Percentiles rank a stretch among this genome's conserved stretches.
Evolutionary conservation across 2,797 vertebrate genomes (phyloP).

Genomic region (Prunella strophiata): DNA sequence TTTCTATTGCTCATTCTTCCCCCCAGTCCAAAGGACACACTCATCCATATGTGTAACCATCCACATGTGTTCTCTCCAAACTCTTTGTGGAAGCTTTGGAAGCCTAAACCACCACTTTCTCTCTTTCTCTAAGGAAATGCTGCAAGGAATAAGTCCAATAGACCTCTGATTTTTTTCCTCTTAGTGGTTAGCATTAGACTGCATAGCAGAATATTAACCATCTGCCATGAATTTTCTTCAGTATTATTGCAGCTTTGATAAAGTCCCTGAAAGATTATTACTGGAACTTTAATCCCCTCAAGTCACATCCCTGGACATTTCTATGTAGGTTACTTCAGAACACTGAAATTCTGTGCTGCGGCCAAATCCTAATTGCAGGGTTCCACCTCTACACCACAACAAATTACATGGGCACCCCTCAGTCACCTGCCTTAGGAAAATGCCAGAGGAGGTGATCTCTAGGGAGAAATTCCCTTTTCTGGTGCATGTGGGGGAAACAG

Average conservation of each 20-base stretch:
- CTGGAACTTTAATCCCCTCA: background rate
- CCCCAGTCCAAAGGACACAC: background rate
- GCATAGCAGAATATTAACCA: background rate
- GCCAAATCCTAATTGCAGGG: background rate
- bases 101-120: background rate
- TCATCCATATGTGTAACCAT: background rate
- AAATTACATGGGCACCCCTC: background rate
- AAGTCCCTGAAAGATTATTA: background rate
- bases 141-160: background rate
- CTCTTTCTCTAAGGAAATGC: background rate
- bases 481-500: background rate
- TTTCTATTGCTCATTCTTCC: background rate
- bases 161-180: background rate
- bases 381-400: background rate
- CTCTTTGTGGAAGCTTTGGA: background rate
- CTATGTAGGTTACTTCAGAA: background rate
- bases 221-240: constrained; percentile 12
- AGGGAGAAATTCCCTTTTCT: background rate
- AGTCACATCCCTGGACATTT: background rate
- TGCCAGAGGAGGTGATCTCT: background rate
- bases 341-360: background rate
- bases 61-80: background rate
- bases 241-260: constrained; percentile 6
- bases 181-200: background rate
- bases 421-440: background rate